Conservation (phyloP, 2,113 vertebrate genomes). For the Gymnocephalus cernua region DNA sequence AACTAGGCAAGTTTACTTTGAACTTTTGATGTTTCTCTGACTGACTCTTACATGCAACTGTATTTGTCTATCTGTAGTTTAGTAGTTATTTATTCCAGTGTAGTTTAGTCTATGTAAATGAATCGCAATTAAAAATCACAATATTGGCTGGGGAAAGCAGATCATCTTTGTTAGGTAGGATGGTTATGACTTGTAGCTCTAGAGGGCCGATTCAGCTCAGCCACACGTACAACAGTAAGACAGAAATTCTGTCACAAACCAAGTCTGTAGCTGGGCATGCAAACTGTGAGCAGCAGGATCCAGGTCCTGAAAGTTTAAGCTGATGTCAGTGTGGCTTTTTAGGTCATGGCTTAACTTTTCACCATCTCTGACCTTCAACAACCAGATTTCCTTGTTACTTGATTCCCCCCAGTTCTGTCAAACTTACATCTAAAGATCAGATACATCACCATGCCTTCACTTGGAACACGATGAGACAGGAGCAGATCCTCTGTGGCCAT, state of each 20-base stretch:
- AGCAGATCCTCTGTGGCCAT: too few relatives aligned
- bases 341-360: background rate
- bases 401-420: too few relatives aligned
- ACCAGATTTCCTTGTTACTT: background rate
- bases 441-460: too few relatives aligned
- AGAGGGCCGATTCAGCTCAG: background rate
- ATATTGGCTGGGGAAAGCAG: background rate
- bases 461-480: too few relatives aligned
- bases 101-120: background rate
- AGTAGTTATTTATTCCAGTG: background rate
- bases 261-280: background rate
- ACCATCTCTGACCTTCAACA: background rate
- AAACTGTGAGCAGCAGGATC: constrained; percentile 23
- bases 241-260: background rate
- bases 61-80: background rate
- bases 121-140: background rate
- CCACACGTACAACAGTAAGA: background rate
- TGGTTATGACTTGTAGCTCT: background rate
- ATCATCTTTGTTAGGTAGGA: background rate
- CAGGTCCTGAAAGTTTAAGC: background rate
- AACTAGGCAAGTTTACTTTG: background rate
- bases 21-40: background rate
- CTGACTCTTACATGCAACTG: background rate
- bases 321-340: background rate
- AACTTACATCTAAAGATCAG: too few relatives aligned